Percentiles rank a stretch among this genome's conserved stretches.
Evolutionary conservation across 2,113 vertebrate species (phyloP).

Genomic region (Ammodytes dubius): DNA sequence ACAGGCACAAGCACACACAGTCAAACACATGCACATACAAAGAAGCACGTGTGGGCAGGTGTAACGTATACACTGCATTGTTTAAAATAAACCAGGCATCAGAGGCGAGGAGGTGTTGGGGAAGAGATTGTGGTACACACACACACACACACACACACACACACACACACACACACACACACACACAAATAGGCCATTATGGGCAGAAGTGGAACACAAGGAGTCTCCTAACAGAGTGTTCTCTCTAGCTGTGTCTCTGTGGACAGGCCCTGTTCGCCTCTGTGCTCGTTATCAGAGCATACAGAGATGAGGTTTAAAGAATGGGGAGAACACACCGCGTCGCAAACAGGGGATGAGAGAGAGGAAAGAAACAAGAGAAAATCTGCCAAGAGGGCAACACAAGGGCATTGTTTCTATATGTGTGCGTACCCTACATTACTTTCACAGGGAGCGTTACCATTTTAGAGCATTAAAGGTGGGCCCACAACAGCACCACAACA

Average conservation of each 20-base stretch:
- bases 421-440: conserved; percentile 32
- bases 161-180: too few species aligned
- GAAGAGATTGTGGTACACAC: conserved; percentile 58
- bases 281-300: conserved; percentile 77
- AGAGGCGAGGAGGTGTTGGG: conserved; percentile 70
- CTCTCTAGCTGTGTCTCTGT: conserved; percentile 52
- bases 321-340: conserved; percentile 47
- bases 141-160: too few species aligned
- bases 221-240: conserved; percentile 65
- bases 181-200: conserved; percentile 81
- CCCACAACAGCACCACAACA: not conserved
- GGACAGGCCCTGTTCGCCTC: conserved; percentile 54
- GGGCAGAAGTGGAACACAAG: conserved; percentile 77
- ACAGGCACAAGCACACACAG: not conserved
- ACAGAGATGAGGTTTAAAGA: conserved; percentile 72
- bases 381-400: conserved; percentile 44
- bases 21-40: conserved; percentile 44
- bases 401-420: conserved; percentile 37
- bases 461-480: conserved; percentile 45
- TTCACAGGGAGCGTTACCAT: conserved; percentile 55
- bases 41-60: conserved; percentile 31
- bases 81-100: conserved; percentile 82
- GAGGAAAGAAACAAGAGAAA: conserved; percentile 49
- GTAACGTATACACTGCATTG: conserved; percentile 56
- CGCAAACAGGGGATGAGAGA: conserved; percentile 61